These are phyloP conservation scores for Limnothrissa miodon DNA, from an alignment of 2,113 vertebrate species.

Conservation along the genomic window DNA sequence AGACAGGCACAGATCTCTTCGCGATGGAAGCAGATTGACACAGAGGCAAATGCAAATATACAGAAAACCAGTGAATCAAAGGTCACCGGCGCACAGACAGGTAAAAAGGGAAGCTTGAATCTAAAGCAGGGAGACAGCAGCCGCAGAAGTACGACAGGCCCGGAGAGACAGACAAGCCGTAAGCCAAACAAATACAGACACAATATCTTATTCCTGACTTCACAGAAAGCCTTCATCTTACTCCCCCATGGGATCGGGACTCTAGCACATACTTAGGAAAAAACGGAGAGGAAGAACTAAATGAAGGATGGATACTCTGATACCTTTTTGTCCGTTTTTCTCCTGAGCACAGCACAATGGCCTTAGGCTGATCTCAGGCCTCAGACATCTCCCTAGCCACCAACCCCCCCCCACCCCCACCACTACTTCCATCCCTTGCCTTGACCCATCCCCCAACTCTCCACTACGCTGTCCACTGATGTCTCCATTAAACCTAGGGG, in stretches of 20 bases:
- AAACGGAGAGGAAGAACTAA: neutral
- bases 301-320: neutral
- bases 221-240: neutral
- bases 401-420: neutral
- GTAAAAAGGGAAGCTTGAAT: neutral
- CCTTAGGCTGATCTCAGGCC: neutral
- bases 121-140: neutral
- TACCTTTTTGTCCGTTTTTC: neutral
- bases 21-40: neutral
- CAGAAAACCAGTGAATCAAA: neutral
- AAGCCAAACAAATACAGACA: neutral
- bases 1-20: neutral
- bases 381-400: neutral
- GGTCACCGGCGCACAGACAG: neutral
- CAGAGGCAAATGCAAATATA: neutral
- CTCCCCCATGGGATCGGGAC: neutral
- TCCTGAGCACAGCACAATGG: neutral
- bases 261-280: neutral
- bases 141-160: neutral
- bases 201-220: neutral
- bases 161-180: slow-evolving; percentile 8
- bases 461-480: slow-evolving; percentile 35
- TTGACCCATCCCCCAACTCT: neutral
- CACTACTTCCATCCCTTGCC: neutral
- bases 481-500: slow-evolving; percentile 45